Percentiles rank a stretch among this genome's conserved stretches.
These are phyloP conservation scores for Hemichromis elongatus DNA, from an alignment of 2,113 vertebrate species.

Conservation along the genomic window DNA sequence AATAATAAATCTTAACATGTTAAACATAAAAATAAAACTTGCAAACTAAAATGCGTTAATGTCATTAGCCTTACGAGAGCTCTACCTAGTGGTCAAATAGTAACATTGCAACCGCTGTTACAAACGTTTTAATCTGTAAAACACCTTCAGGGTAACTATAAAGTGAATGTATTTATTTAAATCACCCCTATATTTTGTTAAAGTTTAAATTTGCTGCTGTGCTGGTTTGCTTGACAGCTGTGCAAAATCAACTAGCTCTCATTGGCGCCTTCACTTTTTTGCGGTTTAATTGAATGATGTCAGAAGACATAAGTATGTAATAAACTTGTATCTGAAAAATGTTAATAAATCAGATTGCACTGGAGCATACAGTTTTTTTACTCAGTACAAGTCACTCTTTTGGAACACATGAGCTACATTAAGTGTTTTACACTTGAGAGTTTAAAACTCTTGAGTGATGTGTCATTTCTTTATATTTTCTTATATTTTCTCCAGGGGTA, in stretches of 20 bases:
- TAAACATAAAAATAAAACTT: no score
- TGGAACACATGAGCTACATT: background rate
- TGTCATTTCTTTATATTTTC: background rate
- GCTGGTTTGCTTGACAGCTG: background rate
- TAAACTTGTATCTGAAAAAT: background rate
- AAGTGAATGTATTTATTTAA: no score
- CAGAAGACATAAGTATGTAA: background rate
- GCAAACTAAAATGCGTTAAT: no score
- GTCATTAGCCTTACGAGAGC: no score
- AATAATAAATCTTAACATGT: no score
- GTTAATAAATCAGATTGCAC: background rate
- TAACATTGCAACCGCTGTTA: no score
- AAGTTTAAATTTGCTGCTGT: background rate
- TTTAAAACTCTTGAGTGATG: background rate
- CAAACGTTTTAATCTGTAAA: background rate
- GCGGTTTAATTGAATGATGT: accelerated
- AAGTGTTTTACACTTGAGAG: no score
- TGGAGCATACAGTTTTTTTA: background rate
- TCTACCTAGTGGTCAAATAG: no score
- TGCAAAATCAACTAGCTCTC: background rate
- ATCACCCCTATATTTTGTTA: no score
- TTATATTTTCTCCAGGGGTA: background rate
- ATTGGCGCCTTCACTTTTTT: background rate
- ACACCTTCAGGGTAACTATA: background rate
- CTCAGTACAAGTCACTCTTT: background rate